A percentile compares a stretch with the other conserved stretches of the same genome.
These are phyloP conservation scores for Egretta garzetta DNA, from an alignment of 2,113 vertebrate species.

Conservation along the genomic window DNA sequence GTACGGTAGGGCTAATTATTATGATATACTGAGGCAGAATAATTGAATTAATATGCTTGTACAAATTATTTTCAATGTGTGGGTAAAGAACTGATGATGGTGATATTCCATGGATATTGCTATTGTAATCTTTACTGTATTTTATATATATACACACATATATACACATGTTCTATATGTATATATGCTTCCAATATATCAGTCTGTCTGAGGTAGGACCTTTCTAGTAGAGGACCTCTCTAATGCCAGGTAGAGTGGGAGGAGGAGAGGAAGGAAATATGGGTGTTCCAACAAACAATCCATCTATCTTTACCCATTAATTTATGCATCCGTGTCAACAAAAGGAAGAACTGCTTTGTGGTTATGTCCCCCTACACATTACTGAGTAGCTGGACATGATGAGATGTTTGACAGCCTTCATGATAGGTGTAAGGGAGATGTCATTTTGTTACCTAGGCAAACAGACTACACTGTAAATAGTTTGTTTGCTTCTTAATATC, in stretches of 20 bases:
- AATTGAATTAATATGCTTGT: neutral
- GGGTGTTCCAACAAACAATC: neutral
- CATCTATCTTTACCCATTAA: neutral
- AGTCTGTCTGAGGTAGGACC: neutral
- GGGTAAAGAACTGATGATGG: neutral
- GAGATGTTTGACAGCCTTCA: neutral
- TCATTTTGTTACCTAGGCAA: neutral
- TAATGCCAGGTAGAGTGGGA: neutral
- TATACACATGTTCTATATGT: neutral
- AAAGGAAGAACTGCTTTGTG: neutral
- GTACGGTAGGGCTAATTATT: neutral
- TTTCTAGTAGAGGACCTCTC: neutral
- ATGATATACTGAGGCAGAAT: neutral
- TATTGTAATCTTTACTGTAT: neutral
- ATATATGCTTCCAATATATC: neutral
- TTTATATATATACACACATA: neutral
- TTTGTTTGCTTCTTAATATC: neutral
- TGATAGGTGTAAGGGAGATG: neutral
- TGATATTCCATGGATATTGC: neutral
- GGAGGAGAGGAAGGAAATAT: neutral
- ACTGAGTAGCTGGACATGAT: neutral
- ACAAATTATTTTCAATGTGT: neutral
- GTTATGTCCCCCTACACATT: neutral
- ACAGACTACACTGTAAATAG: neutral
- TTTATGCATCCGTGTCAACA: neutral